A percentile compares a stretch with the other conserved stretches of the same genome.
Conservation (phyloP, 2,113 vertebrate genomes). For the Oreochromis niloticus region DNA sequence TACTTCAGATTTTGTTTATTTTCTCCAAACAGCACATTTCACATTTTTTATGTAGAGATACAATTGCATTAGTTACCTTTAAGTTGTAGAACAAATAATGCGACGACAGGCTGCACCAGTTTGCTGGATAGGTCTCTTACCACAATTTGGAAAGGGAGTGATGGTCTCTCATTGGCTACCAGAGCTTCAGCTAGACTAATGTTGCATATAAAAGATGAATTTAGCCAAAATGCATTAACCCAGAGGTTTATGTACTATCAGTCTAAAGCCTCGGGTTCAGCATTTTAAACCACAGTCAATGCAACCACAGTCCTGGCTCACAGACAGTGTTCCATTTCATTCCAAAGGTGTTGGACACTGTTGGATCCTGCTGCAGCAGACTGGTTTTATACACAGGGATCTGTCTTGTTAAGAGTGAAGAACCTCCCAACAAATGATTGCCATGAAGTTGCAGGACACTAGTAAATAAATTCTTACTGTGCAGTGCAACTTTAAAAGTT, state of each 20-base stretch:
- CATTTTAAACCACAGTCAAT: neutral
- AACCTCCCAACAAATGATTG: neutral
- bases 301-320: neutral
- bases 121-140: neutral
- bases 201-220: neutral
- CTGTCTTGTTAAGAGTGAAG: neutral
- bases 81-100: neutral
- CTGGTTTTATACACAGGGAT: neutral
- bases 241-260: neutral
- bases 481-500: neutral
- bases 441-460: neutral
- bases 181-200: neutral
- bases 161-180: neutral
- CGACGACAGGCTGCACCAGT: accelerated
- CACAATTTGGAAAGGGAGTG: neutral
- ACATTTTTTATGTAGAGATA: neutral
- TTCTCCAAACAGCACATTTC: neutral
- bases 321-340: neutral
- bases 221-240: neutral
- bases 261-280: neutral
- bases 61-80: neutral
- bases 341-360: neutral
- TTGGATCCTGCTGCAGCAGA: neutral
- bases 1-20: neutral
- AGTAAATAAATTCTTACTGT: neutral